Conservation (phyloP, 2,797 vertebrate species). For the Galaxias olidus region DNA sequence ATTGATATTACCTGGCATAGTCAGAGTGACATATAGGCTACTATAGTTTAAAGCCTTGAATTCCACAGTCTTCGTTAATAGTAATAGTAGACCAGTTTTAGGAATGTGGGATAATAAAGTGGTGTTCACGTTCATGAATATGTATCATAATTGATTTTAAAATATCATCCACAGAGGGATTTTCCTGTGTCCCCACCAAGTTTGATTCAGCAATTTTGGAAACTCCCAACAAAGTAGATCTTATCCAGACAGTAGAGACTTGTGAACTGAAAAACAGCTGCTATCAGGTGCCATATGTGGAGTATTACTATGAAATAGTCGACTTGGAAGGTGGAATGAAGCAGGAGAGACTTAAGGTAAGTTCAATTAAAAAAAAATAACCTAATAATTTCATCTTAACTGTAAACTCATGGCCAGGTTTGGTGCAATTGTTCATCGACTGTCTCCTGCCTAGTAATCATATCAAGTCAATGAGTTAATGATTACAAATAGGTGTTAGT, state of each 20-base stretch:
- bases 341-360: constrained; percentile 74
- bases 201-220: constrained; percentile 74
- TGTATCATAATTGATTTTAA: background rate
- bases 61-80: no score
- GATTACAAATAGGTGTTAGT: constrained; percentile 51
- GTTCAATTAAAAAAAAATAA: constrained; percentile 7
- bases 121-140: no score
- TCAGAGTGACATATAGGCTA: no score
- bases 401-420: no score
- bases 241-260: constrained; percentile 62
- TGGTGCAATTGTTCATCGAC: no score
- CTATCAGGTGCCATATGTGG: constrained; percentile 70
- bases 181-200: constrained; percentile 76
- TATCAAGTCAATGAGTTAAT: background rate
- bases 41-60: no score
- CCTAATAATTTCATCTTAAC: no score
- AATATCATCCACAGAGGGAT: constrained; percentile 62
- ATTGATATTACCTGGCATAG: no score
- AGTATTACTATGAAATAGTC: constrained; percentile 73
- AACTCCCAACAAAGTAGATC: constrained; percentile 70
- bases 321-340: constrained; percentile 60
- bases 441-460: no score
- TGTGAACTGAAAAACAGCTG: constrained; percentile 77
- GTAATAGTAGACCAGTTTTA: no score
- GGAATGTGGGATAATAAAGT: no score